phyloP scores from a whole-genome alignment of 2,888 invertebrate species.

The Octodonta nipae region DNA sequence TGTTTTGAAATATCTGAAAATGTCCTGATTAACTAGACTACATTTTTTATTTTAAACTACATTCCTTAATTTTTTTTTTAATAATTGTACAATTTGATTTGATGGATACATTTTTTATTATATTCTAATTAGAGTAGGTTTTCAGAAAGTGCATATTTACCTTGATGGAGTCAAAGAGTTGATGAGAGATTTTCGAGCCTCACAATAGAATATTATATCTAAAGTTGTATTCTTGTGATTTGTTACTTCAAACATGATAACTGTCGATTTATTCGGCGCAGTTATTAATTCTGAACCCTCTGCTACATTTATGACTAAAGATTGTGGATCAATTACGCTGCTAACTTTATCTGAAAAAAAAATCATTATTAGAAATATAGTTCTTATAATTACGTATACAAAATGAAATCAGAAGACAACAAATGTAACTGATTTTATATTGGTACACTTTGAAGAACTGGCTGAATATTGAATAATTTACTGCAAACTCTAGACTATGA shows the following conservation, averaged over 20 bases:
- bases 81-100: no score
- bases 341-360: no score
- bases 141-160: constrained; percentile 38
- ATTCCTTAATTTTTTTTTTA: no score
- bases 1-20: no score
- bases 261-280: constrained; percentile 27
- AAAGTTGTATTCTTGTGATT: constrained; percentile 49
- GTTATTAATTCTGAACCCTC: constrained; percentile 36
- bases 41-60: no score
- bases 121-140: no score
- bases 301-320: constrained; percentile 35
- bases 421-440: neutral
- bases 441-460: no score
- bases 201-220: constrained; percentile 45
- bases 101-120: no score
- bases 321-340: constrained; percentile 19
- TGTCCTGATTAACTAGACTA: no score
- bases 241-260: constrained; percentile 57
- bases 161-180: constrained; percentile 41
- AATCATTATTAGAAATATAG: neutral
- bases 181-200: constrained; percentile 45
- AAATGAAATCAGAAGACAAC: neutral
- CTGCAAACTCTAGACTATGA: no score
- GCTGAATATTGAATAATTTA: no score
- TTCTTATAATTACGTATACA: neutral